Conservation (phyloP, 1,140 invertebrate species). For the Panagrolaimus sp. region DNA sequence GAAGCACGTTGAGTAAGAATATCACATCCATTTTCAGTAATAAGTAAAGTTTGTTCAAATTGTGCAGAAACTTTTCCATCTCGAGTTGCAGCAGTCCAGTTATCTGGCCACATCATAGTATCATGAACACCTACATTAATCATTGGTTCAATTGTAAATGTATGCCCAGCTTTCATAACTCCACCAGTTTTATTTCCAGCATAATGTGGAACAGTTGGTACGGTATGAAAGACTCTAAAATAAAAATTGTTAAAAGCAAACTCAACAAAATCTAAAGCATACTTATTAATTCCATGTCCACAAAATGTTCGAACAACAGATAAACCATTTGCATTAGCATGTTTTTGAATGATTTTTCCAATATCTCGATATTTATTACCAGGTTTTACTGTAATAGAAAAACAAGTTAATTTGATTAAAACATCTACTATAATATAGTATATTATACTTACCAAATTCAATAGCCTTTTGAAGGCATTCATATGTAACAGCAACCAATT, state of each 20-base stretch:
- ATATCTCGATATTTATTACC: constrained; percentile 94
- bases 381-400: constrained; percentile 67
- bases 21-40: constrained; percentile 91
- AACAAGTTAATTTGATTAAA: background rate
- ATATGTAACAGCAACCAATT: constrained; percentile 79
- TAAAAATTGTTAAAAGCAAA: background rate
- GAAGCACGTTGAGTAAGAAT: constrained; percentile 76
- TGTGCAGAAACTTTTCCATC: constrained; percentile 94
- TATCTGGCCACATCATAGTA: constrained; percentile 61
- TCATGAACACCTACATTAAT: constrained; percentile 68
- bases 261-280: background rate
- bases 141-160: constrained; percentile 97
- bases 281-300: constrained; percentile 80
- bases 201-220: constrained; percentile 73
- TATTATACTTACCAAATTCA: constrained; percentile 76
- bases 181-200: constrained; percentile 86
- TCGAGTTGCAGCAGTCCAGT: constrained; percentile 85
- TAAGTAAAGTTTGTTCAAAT: constrained; percentile 94
- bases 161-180: constrained; percentile 92
- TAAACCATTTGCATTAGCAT: constrained; percentile 85
- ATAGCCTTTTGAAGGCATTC: constrained; percentile 91
- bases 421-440: constrained; percentile 6
- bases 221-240: constrained; percentile 79
- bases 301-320: constrained; percentile 96
- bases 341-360: constrained; percentile 93